phyloP scores from a whole-genome alignment of 2,888 invertebrate species.

The Noctua comes region DNA sequence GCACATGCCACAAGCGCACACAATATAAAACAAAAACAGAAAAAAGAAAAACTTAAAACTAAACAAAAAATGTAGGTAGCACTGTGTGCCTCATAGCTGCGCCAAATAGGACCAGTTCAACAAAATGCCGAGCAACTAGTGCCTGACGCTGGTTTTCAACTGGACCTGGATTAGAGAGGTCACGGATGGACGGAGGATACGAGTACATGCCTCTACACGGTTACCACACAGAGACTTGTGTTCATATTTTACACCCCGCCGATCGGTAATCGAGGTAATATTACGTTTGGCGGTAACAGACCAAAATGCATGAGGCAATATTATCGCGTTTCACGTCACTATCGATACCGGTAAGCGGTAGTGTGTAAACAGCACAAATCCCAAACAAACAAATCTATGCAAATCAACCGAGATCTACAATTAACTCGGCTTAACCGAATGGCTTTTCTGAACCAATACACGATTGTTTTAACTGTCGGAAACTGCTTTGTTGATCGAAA shows the following conservation, averaged over 20 bases:
- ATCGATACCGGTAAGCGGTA: too few species aligned
- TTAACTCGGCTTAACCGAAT: constrained; percentile 21
- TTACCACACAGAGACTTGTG: neutral
- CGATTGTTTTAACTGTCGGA: constrained; percentile 22
- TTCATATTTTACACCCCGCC: too few species aligned
- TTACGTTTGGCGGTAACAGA: neutral
- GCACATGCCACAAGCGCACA: too few species aligned
- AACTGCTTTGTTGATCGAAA: constrained; percentile 41
- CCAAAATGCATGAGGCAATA: neutral
- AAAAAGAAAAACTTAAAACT: too few species aligned
- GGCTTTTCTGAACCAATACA: constrained; percentile 19
- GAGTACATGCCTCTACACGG: neutral
- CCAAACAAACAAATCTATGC: constrained; percentile 8
- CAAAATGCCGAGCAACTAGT: too few species aligned
- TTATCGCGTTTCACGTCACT: neutral
- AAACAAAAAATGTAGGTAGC: too few species aligned
- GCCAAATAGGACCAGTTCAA: too few species aligned
- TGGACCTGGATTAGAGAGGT: too few species aligned
- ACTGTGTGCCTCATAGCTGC: too few species aligned
- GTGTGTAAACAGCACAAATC: constrained; percentile 15
- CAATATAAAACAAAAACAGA: too few species aligned
- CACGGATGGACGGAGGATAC: too few species aligned
- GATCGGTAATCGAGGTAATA: neutral
- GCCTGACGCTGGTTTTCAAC: too few species aligned
- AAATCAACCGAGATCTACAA: constrained; percentile 22